These are phyloP conservation scores for Tineola bisselliella DNA, from an alignment of 2,888 invertebrate species.

Conservation along the genomic window DNA sequence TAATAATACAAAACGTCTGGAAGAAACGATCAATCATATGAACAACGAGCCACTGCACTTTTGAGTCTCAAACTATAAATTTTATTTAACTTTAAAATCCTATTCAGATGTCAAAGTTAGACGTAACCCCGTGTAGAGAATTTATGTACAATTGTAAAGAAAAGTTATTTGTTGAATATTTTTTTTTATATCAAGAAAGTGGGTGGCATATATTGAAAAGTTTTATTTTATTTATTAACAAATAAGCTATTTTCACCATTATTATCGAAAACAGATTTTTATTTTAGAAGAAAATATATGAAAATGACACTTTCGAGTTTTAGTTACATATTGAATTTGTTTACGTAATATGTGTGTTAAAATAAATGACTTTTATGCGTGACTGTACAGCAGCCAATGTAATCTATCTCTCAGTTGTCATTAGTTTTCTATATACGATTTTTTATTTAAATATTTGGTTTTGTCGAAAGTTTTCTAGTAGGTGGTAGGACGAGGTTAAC, in stretches of 20 bases:
- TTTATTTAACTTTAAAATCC: constrained; percentile 7
- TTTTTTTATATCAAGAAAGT: no score
- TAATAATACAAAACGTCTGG: not conserved
- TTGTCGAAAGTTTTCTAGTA: constrained; percentile 33
- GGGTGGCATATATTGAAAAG: not conserved
- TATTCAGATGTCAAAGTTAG: constrained; percentile 8
- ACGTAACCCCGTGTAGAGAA: not conserved
- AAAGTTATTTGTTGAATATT: not conserved
- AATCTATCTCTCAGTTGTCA: constrained; percentile 34
- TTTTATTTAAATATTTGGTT: constrained; percentile 33
- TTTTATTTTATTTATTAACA: not conserved
- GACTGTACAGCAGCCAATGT: constrained; percentile 22
- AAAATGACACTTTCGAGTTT: no score
- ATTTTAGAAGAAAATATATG: no score
- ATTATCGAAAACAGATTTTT: no score
- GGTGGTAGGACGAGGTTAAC: constrained; percentile 21
- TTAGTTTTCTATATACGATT: constrained; percentile 30
- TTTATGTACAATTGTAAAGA: not conserved
- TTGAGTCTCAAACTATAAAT: not conserved
- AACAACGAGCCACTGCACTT: constrained; percentile 1
- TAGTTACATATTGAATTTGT: no score
- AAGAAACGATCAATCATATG: constrained; percentile 1
- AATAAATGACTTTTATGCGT: constrained; percentile 16
- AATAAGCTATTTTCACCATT: no score
- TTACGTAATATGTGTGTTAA: not conserved